Evolutionary conservation across 2,113 vertebrate species (phyloP).

Genomic region (Pteronura brasiliensis): DNA sequence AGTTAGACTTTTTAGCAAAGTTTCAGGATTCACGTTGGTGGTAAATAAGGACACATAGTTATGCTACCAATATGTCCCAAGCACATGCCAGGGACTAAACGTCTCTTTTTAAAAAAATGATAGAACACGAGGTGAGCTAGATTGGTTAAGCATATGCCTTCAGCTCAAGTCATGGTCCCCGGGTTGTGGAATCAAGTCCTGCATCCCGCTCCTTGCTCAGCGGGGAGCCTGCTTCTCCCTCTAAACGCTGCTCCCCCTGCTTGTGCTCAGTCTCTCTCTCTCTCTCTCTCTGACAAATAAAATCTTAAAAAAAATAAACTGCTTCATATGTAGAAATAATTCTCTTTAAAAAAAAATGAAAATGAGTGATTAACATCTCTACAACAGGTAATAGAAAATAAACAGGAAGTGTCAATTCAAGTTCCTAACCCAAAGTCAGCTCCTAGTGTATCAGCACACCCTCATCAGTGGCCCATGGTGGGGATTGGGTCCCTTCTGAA

Average conservation of each 20-base stretch:
- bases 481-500: background rate
- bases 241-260: too few species aligned
- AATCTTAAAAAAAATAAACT: background rate
- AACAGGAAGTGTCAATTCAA: background rate
- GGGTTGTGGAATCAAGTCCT: too few species aligned
- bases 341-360: background rate
- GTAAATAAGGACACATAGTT: background rate
- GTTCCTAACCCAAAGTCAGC: background rate
- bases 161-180: too few species aligned
- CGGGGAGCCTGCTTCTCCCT: too few species aligned
- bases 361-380: background rate
- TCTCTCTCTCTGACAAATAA: background rate
- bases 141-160: too few species aligned
- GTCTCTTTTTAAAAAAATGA: background rate
- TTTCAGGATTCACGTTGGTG: background rate
- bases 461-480: background rate
- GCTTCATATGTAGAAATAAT: too few species aligned
- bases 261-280: too few species aligned
- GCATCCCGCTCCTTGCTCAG: too few species aligned
- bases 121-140: background rate
- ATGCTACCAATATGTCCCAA: background rate
- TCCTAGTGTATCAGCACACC: background rate
- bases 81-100: background rate
- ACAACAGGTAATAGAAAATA: constrained; percentile 3
- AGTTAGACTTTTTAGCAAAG: constrained; percentile 38